phyloP scores from a whole-genome alignment of 2,113 vertebrate genomes.

The Pseudopipra pipra region DNA sequence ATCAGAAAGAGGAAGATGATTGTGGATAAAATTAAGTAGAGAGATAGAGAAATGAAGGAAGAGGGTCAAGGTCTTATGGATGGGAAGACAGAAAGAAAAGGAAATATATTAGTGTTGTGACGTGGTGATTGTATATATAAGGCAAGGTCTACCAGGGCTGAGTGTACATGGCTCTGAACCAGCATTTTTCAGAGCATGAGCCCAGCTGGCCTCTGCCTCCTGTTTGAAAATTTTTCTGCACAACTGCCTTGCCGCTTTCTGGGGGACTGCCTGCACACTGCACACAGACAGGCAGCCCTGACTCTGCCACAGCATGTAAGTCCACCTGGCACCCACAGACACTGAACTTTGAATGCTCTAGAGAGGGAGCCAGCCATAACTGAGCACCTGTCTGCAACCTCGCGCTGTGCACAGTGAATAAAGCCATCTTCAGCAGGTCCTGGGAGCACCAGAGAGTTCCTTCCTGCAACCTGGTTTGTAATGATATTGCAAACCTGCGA shows the following conservation, averaged over 20 bases:
- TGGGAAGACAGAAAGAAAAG: neutral
- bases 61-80: neutral
- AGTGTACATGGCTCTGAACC: neutral
- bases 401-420: too few species aligned
- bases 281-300: neutral
- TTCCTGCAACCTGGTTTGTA: neutral
- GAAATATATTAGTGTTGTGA: neutral
- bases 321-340: rapidly evolving
- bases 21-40: neutral
- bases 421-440: neutral
- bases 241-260: rapidly evolving
- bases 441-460: neutral
- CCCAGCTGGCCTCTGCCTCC: neutral
- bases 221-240: neutral
- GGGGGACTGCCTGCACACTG: too few species aligned
- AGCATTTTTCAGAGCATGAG: neutral
- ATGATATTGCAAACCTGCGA: neutral
- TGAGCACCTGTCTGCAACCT: neutral
- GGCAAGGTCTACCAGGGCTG: neutral
- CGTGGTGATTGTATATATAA: neutral
- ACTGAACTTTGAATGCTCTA: neutral
- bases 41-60: neutral
- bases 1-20: neutral
- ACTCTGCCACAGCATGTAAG: rapidly evolving
- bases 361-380: neutral